These are phyloP conservation scores for Drosophila macrothrix DNA, from an alignment of 2,888 invertebrate species.

Conservation along the genomic window DNA sequence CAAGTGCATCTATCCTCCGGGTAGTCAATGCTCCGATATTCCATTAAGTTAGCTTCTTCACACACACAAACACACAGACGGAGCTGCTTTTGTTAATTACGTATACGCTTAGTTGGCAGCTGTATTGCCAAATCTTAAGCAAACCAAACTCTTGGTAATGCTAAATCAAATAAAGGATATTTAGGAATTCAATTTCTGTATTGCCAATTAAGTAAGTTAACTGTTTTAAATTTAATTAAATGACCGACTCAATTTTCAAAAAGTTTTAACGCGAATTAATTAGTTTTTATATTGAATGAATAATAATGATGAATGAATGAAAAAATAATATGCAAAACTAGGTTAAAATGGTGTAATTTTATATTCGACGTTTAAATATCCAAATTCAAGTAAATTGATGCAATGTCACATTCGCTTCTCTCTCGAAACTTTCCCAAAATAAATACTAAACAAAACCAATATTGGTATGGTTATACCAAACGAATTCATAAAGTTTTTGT, in stretches of 20 bases:
- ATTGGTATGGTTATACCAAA: constrained; percentile 13
- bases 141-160: background rate
- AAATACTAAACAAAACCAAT: constrained; percentile 11
- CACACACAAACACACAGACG: background rate
- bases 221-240: background rate
- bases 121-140: background rate
- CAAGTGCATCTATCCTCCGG: constrained; percentile 7
- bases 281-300: background rate
- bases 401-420: constrained; percentile 9
- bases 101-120: constrained; percentile 5
- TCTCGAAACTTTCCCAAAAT: background rate
- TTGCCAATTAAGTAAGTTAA: background rate
- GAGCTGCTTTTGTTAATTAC: background rate
- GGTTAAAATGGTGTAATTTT: no score
- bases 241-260: no score
- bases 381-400: background rate
- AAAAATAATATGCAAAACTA: no score
- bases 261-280: no score
- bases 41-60: constrained; percentile 13
- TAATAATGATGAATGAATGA: no score
- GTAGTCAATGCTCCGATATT: constrained; percentile 25
- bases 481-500: constrained; percentile 25
- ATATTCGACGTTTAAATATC: no score
- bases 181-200: background rate
- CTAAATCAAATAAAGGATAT: background rate